These are phyloP conservation scores for Centroberyx gerrardi DNA, from an alignment of 2,797 vertebrate genomes.

Conservation along the genomic window DNA sequence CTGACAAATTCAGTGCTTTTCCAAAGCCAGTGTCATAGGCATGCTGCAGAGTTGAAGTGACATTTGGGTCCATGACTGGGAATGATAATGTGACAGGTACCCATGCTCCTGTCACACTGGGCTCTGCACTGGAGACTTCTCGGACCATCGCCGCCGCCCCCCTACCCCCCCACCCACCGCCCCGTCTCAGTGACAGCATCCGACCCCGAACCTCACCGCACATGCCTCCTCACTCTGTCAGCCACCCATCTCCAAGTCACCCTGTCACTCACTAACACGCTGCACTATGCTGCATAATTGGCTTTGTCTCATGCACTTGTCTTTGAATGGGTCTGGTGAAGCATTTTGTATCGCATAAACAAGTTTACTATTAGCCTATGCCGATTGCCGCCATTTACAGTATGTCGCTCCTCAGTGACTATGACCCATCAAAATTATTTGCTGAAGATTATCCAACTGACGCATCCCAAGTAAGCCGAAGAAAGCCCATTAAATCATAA, in stretches of 20 bases:
- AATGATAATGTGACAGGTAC: constrained; percentile 78
- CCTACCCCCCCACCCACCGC: constrained; percentile 23
- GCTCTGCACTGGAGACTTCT: constrained; percentile 62
- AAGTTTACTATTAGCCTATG: not conserved
- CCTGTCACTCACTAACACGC: constrained; percentile 23
- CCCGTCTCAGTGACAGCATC: constrained; percentile 52
- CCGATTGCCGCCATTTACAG: not conserved
- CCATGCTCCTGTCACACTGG: constrained; percentile 69
- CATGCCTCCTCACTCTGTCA: constrained; percentile 41
- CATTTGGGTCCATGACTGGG: constrained; percentile 60
- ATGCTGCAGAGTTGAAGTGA: constrained; percentile 48
- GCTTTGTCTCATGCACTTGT: not conserved
- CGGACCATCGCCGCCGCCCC: constrained; percentile 35
- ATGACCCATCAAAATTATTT: not conserved
- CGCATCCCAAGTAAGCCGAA: not conserved
- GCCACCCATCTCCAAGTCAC: constrained; percentile 37
- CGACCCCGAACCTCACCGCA: constrained; percentile 40
- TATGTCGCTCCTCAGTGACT: not conserved
- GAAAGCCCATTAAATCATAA: constrained; percentile 24
- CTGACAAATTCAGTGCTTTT: constrained; percentile 58
- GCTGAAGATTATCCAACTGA: constrained; percentile 9
- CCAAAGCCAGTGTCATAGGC: constrained; percentile 21
- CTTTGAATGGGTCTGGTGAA: not conserved
- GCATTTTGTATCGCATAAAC: not conserved
- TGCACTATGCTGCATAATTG: constrained; percentile 13